Evolutionary conservation across 2,797 vertebrate species (phyloP).

Genomic region (Neosilurus mollespiculum): DNA sequence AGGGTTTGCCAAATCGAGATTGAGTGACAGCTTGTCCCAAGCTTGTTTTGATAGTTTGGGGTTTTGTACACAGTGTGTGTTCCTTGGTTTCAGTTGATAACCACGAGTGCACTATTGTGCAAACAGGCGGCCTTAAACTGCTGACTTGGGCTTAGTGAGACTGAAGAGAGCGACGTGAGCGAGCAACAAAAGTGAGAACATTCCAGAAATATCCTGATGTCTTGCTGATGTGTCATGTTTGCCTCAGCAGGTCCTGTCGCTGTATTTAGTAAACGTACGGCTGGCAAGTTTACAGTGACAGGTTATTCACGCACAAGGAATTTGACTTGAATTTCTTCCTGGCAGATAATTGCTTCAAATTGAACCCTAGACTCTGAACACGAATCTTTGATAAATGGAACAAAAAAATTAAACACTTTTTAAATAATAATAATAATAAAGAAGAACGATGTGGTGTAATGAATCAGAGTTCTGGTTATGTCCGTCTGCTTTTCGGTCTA

Average conservation of each 20-base stretch:
- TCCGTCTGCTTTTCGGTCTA: no score
- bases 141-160: conserved; percentile 57
- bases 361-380: not conserved
- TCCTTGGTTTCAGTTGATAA: conserved; percentile 31
- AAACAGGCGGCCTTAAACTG: conserved; percentile 60
- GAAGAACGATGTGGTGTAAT: not conserved
- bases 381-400: not conserved
- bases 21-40: conserved; percentile 66
- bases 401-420: not conserved
- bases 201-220: not conserved
- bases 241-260: not conserved
- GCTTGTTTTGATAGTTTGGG: conserved; percentile 69
- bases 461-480: not conserved
- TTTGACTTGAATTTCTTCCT: not conserved
- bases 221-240: not conserved
- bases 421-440: not conserved
- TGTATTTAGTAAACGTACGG: not conserved
- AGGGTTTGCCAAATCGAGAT: conserved; percentile 51
- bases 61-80: conserved; percentile 24
- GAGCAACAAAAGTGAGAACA: conserved; percentile 24
- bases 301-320: not conserved
- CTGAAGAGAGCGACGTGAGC: conserved; percentile 47
- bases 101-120: conserved; percentile 67
- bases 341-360: not conserved
- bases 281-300: no score